Evolutionary conservation across 2,113 vertebrate genomes (phyloP).

Genomic region (Mirza zaza): DNA sequence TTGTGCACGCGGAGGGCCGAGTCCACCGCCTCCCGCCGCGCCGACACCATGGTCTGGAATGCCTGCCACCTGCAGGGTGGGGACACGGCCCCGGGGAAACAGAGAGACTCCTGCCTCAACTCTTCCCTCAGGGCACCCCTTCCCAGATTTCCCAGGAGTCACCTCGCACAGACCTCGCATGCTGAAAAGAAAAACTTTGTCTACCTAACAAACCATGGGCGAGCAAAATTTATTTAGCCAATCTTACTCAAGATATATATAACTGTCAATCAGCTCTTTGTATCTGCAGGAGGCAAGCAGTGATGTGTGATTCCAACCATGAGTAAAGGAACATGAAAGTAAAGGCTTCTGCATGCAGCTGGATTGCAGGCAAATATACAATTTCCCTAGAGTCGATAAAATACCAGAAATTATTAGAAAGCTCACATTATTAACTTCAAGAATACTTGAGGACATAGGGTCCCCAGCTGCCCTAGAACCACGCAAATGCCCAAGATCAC

Average conservation of each 20-base stretch:
- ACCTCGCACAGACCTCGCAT: background rate
- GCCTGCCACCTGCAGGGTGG: constrained; percentile 88
- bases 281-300: background rate
- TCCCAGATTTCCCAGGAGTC: background rate
- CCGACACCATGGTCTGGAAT: constrained; percentile 90
- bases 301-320: background rate
- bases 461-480: background rate
- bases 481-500: background rate
- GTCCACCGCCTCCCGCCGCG: constrained; percentile 88
- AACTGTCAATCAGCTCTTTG: background rate
- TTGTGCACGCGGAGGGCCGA: constrained; percentile 92
- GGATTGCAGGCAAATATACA: background rate
- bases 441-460: background rate
- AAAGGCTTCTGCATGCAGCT: background rate
- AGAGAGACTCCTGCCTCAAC: background rate
- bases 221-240: background rate
- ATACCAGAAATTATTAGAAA: background rate
- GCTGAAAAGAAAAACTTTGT: background rate
- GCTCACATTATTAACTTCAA: background rate
- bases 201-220: background rate
- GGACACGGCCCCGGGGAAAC: background rate
- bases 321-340: background rate
- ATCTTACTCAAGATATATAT: background rate
- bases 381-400: background rate
- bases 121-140: background rate